Evolutionary conservation across 2,888 invertebrate genomes (phyloP), one percentile per base, ranked within the genome.

Genomic region (Agriopis leucophaearia): DNA sequence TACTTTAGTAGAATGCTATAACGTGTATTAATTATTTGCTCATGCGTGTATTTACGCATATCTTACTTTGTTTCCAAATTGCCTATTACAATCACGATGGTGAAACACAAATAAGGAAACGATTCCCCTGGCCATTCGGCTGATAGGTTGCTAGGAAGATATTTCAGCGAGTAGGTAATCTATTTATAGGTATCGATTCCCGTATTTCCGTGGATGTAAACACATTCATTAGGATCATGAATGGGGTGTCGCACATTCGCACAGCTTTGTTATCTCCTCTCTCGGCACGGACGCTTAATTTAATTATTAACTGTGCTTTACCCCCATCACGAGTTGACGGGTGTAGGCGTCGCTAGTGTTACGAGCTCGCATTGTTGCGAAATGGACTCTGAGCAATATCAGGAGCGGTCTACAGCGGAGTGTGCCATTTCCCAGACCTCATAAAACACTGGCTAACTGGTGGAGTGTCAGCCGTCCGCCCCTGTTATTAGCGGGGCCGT

Each of bases 301-400:
- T 83, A 88, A 87, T 87, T 86, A 87, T 84, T 82, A 81, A 85
- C 83, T 83, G 76, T 75, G 77, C 75, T 81, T 78, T 80, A 81
- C 81, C 78, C 79, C 78, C 72, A 75, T 83, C 82, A 79, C 70
- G 74, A 76, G 70, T 76, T 78, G 78, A 77, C 72, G 73, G 75
- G 75, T 73, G 76, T 56, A 72, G 76, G 75, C 74, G 76, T 66
- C 69, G 74, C 79, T 79, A 83, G 79, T 77, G 79, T 80, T 78
- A 78, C 73, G 72, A 73, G 70, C 66, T 66, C 70, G 76, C 72
- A 77, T 77, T 78, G 82, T 77, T 78, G 68, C 72, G 75, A 82
- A 84, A 84, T 81, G 79, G 77, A 81, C 78, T 81, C 76, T 76
- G 71, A 72, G 75, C 71, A 75, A 79, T 83, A 81, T 80, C 75